These are phyloP conservation scores for Sebastes dallii DNA, from an alignment of 2,797 vertebrate genomes.

Conservation along the genomic window DNA sequence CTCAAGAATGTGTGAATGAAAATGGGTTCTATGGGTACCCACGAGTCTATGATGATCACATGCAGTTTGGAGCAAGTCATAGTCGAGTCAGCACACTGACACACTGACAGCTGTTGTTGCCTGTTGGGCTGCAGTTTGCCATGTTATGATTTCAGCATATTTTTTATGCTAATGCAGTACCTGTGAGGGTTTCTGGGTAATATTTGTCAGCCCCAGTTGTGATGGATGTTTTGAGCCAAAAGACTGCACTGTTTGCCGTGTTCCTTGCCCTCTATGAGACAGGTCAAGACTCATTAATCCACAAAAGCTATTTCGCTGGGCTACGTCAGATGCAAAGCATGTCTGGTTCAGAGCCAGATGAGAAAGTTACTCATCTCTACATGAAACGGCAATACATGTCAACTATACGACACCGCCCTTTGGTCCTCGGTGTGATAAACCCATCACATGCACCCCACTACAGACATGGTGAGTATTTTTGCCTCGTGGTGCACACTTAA, in stretches of 20 bases:
- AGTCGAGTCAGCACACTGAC: too few relatives aligned
- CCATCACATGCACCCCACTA: not conserved
- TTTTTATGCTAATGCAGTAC: too few relatives aligned
- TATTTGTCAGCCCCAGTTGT: not conserved
- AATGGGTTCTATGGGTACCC: too few relatives aligned
- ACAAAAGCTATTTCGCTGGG: constrained; percentile 58
- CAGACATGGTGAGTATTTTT: not conserved
- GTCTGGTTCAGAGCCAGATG: constrained; percentile 55
- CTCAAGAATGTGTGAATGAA: too few relatives aligned
- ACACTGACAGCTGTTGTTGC: too few relatives aligned
- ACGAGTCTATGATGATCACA: too few relatives aligned
- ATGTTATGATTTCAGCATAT: too few relatives aligned
- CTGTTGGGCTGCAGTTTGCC: too few relatives aligned
- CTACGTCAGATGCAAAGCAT: constrained; percentile 66
- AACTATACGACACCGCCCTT: not conserved
- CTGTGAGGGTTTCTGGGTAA: too few relatives aligned
- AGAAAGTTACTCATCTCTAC: constrained; percentile 59
- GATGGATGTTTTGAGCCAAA: constrained; percentile 18
- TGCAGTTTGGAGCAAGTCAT: too few relatives aligned
- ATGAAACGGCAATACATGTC: constrained; percentile 41
- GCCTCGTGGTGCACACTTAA: not conserved
- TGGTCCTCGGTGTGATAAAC: constrained; percentile 14
- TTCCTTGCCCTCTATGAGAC: constrained; percentile 35
- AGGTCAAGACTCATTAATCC: constrained; percentile 65
- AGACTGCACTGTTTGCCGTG: constrained; percentile 14